Percentiles rank a stretch among this genome's conserved stretches.
Conservation (phyloP, 1,140 invertebrate genomes). For the Zophobas atratus region DNA sequence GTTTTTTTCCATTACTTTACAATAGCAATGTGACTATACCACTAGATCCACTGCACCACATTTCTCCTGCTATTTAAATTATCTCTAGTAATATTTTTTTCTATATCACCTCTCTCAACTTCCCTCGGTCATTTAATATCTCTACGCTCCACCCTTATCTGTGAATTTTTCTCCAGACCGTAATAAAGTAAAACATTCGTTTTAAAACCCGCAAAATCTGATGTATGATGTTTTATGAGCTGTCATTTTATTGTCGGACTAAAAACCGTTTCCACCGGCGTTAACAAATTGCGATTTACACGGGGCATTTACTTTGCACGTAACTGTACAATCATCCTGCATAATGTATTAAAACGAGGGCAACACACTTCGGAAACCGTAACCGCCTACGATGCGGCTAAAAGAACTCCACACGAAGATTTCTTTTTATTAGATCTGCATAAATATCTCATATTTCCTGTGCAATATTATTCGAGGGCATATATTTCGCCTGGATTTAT, state of each 20-base stretch:
- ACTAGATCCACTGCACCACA: too few relatives aligned
- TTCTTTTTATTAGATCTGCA: conserved; percentile 35
- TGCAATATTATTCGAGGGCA: conserved; percentile 26
- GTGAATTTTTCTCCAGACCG: background rate
- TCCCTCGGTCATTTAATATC: too few relatives aligned
- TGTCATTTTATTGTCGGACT: conserved; percentile 11
- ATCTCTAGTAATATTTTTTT: too few relatives aligned
- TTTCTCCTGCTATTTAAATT: too few relatives aligned
- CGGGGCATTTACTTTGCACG: conserved; percentile 8
- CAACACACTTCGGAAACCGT: background rate
- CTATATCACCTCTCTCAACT: too few relatives aligned
- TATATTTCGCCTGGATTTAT: conserved; percentile 31
- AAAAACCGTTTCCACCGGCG: background rate
- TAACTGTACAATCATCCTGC: conserved; percentile 10
- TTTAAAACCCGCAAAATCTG: conserved; percentile 7
- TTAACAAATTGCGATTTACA: conserved; percentile 24
- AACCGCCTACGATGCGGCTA: background rate
- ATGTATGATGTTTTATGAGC: conserved; percentile 22
- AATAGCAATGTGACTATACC: too few relatives aligned
- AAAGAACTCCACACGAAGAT: background rate
- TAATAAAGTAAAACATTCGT: conserved; percentile 7
- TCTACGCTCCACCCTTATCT: too few relatives aligned
- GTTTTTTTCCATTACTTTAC: too few relatives aligned
- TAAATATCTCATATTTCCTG: conserved; percentile 17
- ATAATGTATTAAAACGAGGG: conserved; percentile 24